Evolutionary conservation across 2,113 vertebrate genomes (phyloP).

Genomic region (Calypte anna): DNA sequence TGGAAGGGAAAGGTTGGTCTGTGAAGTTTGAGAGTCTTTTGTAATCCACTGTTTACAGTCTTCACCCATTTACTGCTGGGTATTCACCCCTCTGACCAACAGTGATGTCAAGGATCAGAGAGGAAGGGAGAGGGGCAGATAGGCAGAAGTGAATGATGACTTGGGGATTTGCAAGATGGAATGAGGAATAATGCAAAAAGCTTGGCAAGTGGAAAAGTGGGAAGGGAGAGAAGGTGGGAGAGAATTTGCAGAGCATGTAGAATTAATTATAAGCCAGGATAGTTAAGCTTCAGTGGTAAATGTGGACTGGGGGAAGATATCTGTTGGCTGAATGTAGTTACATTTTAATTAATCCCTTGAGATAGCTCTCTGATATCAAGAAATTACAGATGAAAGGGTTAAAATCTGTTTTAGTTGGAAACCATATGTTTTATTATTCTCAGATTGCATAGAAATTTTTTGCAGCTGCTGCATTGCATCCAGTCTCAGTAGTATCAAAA

Average conservation of each 20-base stretch:
- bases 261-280: not conserved
- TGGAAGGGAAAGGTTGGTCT: not conserved
- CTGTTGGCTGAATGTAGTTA: not conserved
- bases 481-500: not conserved
- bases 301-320: not conserved
- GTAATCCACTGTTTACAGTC: not conserved
- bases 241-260: not conserved
- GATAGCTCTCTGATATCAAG: not conserved
- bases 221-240: not conserved
- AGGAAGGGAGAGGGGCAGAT: not conserved
- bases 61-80: not conserved
- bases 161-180: not conserved
- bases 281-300: not conserved
- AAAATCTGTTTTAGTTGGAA: conserved; percentile 18
- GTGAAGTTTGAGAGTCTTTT: not conserved
- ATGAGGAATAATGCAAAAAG: not conserved
- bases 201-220: not conserved
- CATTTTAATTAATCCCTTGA: not conserved
- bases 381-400: not conserved
- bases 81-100: not conserved
- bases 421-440: not conserved
- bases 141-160: not conserved
- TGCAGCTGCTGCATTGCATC: not conserved
- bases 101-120: not conserved
- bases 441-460: not conserved